Base-by-base conservation (phyloP, 2,888 invertebrate species). In the Autographa gamma region DNA sequence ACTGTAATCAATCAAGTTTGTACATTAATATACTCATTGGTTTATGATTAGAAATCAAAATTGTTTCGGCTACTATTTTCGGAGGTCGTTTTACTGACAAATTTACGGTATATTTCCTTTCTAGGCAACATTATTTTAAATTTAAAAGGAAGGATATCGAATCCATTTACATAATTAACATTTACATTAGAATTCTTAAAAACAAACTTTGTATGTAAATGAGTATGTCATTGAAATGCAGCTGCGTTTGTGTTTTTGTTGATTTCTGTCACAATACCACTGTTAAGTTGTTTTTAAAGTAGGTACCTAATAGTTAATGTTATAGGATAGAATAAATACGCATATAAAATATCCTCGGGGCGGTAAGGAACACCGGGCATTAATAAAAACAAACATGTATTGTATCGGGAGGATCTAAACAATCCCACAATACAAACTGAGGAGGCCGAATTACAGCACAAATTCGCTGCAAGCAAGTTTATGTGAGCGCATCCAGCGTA, bases 181-280 rank as follows among this genome's bases (percentile, higher is more conserved):
- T 89, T 85, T 75, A 85, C 86, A 92, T 91, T 84, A 78, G 83
- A 87, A 88, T 88, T 86, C 82, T 86, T 61, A 83, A 86, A 91
- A 92, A 86, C 74, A 80, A 86, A 93, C 94, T 94, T 94, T 95
- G 95, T 94, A 93, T 95, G 94, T 74, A 88, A 95, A 95, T 94
- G 76, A 67, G 72, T 43, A 73, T 79, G 76, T 80, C 86, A 87
- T 93, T 91, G 79, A 87, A 90, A 92, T 90, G 89, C 91, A 91
- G 85, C 85, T 90, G 89, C 83, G 80, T 85, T 78, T 67, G 72
- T 80, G 79, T 86, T 85, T 87, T 88, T 83, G 84, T 84, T 85
- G 67, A 79, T 75, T 73, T 72, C 65, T 61, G 60, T 60, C 67
- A 82, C 74, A 81, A 82, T 81, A 69, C 67, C 60, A 25, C 25